Evolutionary conservation across 2,888 invertebrate species (phyloP), one percentile per base, ranked within the genome.

Genomic region (Drosophila subquinaria): DNA sequence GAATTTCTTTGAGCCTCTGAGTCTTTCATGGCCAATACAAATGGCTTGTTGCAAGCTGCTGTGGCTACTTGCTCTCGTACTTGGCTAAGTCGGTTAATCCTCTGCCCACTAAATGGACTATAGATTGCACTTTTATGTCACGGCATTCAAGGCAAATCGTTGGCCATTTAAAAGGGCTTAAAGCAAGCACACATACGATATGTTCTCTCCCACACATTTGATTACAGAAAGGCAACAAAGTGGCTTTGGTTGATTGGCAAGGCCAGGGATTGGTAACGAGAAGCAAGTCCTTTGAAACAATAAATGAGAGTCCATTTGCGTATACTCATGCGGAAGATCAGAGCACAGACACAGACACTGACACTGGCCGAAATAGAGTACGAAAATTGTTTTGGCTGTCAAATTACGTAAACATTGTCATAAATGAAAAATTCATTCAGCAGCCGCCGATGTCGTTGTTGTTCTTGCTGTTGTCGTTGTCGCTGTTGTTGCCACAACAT

Each of bases 401-500:
- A 82, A 88, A 87, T 87, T 88, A 88, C 84, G 82, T 79, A 88
- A 87, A 89, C 87, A 88, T 84, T 89, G 86, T 89, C 86, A 87
- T 87, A 87, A 87, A 89, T 89, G 87, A 87, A 89, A 87, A 82
- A 87, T 89, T 84, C 75, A 73, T 73, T 59, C 64, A 53, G 55
- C 67, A 73, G 69, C 55, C 59, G 56, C 33, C 47, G 69, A 0
- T 45, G 45, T 36, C 36, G 13, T 10, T 33, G 33, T 38, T 13
- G 40, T 56, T 35, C 56, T 59, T 69, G 70, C 60, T 65, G 61
- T 51, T 55, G 69, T 9, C n/a, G 33, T 36, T 45, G 57, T 11
- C 45, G 57, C 33, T 57, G 60, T 30, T 61, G 47, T 53, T 56
- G 45, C 36, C 64, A 48, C 51, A 77, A 82, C 70, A 78, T 82